Evolutionary conservation across 2,888 invertebrate species (phyloP).

Genomic region (Temnothorax unifasciatus): DNA sequence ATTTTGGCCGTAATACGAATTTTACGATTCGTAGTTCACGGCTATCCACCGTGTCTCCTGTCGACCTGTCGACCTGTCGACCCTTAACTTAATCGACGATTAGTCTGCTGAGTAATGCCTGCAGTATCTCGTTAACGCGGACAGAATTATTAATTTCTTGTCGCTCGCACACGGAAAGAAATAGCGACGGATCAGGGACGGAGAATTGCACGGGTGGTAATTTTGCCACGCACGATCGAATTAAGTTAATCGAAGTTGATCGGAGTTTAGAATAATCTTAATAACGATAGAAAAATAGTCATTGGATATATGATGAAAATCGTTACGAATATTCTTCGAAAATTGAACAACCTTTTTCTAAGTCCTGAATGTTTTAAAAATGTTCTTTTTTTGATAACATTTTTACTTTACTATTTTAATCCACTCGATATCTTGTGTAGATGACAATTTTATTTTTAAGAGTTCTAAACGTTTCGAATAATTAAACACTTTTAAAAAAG

Average conservation of each 20-base stretch:
- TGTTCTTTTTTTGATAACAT: not conserved
- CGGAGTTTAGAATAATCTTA: not conserved
- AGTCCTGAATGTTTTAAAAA: not conserved
- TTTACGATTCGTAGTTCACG: too few relatives aligned
- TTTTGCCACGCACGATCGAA: not conserved
- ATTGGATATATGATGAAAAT: not conserved
- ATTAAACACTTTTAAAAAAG: not conserved
- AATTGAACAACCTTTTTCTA: not conserved
- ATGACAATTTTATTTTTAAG: not conserved
- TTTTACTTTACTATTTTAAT: not conserved
- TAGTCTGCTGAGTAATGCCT: constrained; percentile 12
- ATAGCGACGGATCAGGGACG: not conserved
- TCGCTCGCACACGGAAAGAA: not conserved
- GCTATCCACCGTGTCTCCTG: too few relatives aligned
- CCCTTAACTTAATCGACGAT: not conserved
- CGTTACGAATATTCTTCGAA: not conserved
- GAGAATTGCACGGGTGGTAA: not conserved
- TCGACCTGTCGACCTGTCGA: too few relatives aligned
- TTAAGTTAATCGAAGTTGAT: not conserved
- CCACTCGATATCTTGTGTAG: not conserved
- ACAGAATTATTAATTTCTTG: not conserved
- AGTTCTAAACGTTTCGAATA: not conserved
- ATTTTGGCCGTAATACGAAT: too few relatives aligned
- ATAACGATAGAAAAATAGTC: not conserved
- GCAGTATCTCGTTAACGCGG: not conserved